These are phyloP conservation scores for Azemiops feae DNA, from an alignment of 2,113 vertebrate genomes.

Conservation along the genomic window DNA sequence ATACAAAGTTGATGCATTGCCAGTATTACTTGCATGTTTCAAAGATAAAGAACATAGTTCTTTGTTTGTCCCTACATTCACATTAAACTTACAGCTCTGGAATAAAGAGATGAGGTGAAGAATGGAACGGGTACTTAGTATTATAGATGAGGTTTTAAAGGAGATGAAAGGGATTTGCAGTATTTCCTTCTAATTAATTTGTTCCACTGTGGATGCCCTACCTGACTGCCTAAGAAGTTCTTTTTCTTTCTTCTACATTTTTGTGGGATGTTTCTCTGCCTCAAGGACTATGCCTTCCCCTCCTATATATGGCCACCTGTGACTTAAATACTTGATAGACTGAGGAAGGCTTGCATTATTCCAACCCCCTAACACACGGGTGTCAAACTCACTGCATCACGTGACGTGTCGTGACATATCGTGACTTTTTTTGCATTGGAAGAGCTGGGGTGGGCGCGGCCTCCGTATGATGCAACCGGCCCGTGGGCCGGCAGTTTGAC, in stretches of 20 bases:
- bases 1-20: constrained; percentile 11
- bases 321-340: background rate
- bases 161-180: background rate
- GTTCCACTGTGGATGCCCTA: background rate
- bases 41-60: background rate
- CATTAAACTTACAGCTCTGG: background rate
- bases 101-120: background rate
- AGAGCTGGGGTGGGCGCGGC: too few relatives aligned
- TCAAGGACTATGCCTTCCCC: background rate
- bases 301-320: background rate
- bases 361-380: background rate
- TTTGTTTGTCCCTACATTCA: background rate
- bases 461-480: too few relatives aligned
- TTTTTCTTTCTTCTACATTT: background rate
- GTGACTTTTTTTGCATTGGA: too few relatives aligned
- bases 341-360: background rate
- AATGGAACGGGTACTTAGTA: background rate
- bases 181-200: background rate
- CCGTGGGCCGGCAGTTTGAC: too few relatives aligned
- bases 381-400: too few relatives aligned
- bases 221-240: background rate
- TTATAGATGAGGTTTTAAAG: background rate
- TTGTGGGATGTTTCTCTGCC: background rate
- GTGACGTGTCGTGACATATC: too few relatives aligned
- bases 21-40: constrained; percentile 4